A percentile compares a stretch with the other conserved stretches of the same genome.
Conservation (phyloP, 2,797 vertebrate genomes). For the Gymnothorax javanicus region DNA sequence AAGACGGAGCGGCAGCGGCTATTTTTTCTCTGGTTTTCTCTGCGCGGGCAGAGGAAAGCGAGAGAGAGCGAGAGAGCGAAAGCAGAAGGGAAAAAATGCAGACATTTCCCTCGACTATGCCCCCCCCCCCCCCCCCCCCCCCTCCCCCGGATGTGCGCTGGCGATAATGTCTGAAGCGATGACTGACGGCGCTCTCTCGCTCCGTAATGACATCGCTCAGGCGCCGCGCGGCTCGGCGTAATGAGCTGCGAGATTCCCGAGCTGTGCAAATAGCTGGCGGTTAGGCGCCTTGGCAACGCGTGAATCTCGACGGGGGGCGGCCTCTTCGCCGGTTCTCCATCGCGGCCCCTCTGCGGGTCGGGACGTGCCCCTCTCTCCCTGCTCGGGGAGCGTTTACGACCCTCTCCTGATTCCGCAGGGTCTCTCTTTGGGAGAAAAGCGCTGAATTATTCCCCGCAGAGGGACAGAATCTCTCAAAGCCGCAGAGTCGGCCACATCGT, state of each 20-base stretch:
- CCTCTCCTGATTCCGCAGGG: too few species aligned
- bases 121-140: not conserved
- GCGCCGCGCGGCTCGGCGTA: constrained; percentile 52
- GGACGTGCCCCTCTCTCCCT: not conserved
- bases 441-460: not conserved
- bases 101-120: constrained; percentile 7
- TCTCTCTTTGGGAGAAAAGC: not conserved
- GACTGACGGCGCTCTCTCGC: constrained; percentile 46
- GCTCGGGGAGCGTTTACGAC: too few species aligned
- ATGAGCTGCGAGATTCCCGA: constrained; percentile 53
- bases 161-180: constrained; percentile 50
- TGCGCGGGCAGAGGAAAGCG: not conserved
- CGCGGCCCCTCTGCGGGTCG: not conserved
- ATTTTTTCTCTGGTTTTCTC: not conserved
- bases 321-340: not conserved
- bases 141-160: constrained; percentile 35
- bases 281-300: not conserved
- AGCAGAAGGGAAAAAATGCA: constrained; percentile 41
- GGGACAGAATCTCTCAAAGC: too few species aligned
- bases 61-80: not conserved
- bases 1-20: not conserved
- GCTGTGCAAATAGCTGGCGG: constrained; percentile 2
- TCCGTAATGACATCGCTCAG: constrained; percentile 39
- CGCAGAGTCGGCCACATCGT: too few species aligned
- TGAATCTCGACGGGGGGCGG: not conserved